A percentile compares a stretch with the other conserved stretches of the same genome.
These are phyloP conservation scores for Lithophane socia DNA, from an alignment of 2,888 invertebrate species.

Conservation along the genomic window DNA sequence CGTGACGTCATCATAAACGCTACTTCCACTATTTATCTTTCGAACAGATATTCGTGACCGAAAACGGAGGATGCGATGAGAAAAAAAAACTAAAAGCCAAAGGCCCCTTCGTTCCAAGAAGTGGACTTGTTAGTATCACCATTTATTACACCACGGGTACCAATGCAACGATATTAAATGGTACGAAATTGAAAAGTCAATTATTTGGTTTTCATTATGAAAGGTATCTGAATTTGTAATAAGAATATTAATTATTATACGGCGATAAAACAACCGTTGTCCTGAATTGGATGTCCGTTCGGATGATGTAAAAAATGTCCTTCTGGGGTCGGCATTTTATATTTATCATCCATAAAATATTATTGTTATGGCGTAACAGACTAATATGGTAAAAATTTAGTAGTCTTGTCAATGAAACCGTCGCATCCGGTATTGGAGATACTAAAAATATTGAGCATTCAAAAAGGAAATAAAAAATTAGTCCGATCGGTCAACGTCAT, in stretches of 20 bases:
- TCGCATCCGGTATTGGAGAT: slow-evolving; percentile 55
- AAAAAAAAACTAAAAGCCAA: slow-evolving; percentile 71
- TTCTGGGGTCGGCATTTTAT: slow-evolving; percentile 44
- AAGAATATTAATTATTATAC: slow-evolving; percentile 59
- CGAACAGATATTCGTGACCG: slow-evolving; percentile 84
- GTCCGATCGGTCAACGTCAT: slow-evolving; percentile 52
- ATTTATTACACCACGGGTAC: slow-evolving; percentile 87
- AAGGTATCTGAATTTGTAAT: slow-evolving; percentile 57
- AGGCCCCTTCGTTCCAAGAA: slow-evolving; percentile 84
- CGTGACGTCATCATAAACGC: slow-evolving; percentile 79
- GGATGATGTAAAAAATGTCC: slow-evolving; percentile 43
- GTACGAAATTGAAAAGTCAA: slow-evolving; percentile 76
- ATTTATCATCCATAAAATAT: slow-evolving; percentile 61
- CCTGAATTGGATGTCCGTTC: slow-evolving; percentile 47
- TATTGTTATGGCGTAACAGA: slow-evolving; percentile 50
- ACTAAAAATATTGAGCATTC: slow-evolving; percentile 47
- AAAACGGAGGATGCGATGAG: slow-evolving; percentile 73
- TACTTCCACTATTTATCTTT: slow-evolving; percentile 84
- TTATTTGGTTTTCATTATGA: slow-evolving; percentile 70
- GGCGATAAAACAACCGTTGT: slow-evolving; percentile 57
- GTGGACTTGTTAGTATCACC: slow-evolving; percentile 84
- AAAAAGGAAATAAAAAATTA: slow-evolving; percentile 55
- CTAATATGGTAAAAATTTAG: slow-evolving; percentile 51
- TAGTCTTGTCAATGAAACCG: slow-evolving; percentile 40
- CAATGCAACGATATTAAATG: slow-evolving; percentile 71